Evolutionary conservation across 1,140 invertebrate species (phyloP), one percentile per base, ranked within the genome.

Genomic region (Penaeus indicus): DNA sequence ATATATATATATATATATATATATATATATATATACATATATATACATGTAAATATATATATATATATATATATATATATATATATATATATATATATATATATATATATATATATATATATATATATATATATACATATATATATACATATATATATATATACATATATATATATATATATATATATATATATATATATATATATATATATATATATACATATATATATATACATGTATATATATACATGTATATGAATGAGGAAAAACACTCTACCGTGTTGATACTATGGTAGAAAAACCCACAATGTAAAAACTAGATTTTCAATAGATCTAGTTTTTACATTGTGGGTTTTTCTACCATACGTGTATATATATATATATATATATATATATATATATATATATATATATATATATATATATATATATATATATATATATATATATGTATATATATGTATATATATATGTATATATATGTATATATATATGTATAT

Each of bases 121-220:
- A 22, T 11, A 13, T n/a, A 72, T 72, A 22, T 11, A 11, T 72
- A 72, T 72, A 72, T 72, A 72, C 32, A 72, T 72, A 72, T 72
- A 72, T 72, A 72, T 72, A 72, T 72, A 72, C 32, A 72, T 72
- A 72, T 72, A 72, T 72, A 72, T 72, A 72, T 72, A 72, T 72
- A 72, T 72, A 72, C 32, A 72, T 72, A 72, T 72, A 72, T 72
- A 72, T 72, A 72, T 72, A 72, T 72, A 72, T 72, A 72, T 72
- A 72, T 72, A 72, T 72, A 72, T 72, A 72, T 72, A 72, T 72
- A 72, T 72, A 72, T 72, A 72, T 72, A 72, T 72, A 72, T 72
- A 72, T 72, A 72, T 10, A n/a, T 13, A 72, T n/a, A 10, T 11
- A 11, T 25, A 7, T 22, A 11, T 13, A 22, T 25, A 11, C 32